Base-by-base conservation (phyloP, 2,888 invertebrate genomes). In the Lepidocyrtinus sp. region DNA sequence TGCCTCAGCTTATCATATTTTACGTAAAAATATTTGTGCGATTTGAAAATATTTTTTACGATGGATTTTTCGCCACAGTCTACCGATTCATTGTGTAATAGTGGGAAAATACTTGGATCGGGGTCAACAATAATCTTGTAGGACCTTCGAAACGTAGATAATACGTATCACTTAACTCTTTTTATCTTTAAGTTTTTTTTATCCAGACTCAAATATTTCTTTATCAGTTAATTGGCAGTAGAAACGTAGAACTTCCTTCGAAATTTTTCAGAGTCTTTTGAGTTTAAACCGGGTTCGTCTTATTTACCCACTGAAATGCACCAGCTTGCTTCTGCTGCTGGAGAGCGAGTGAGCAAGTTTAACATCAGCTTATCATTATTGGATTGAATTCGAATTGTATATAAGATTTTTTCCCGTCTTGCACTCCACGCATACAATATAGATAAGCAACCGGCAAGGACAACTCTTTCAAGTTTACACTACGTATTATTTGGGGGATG, bases 391-490 rank as follows among this genome's bases (percentile, higher is more conserved):
- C 25, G 36, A 50, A 75, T 46, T 61, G 36, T 36, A 75, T 67
- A 65, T 67, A 61, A 72, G 72, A 77, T 65, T 61, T 46, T 73
- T 68, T 71, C 27, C 73, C 59, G 72, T 36, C n/a, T n/a, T n/a
- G n/a, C n/a, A n/a, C n/a, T n/a, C n/a, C 59, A 70, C 67, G 61
- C 72, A 50, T 73, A 78, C 73, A 78, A 74, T 70, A 79, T 74
- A 79, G 79, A 79, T 79, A 79, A 79, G 62, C 25, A 78, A 79
- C 79, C 79, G 79, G 79, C 74, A 79, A 61, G 55, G 70, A 70
- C 79, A 70, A 79, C 68, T 70, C 61, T 61, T 55, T 72, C 69
- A 70, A 68, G 69, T 70, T 74, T 73, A n/a, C 24, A 26, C 24
- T 64, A 36, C 36, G 36, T 36, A n/a, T n/a, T 36, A 12, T 36